Evolutionary conservation across 2,797 vertebrate genomes (phyloP).

Genomic region (Spondyliosoma cantharus): DNA sequence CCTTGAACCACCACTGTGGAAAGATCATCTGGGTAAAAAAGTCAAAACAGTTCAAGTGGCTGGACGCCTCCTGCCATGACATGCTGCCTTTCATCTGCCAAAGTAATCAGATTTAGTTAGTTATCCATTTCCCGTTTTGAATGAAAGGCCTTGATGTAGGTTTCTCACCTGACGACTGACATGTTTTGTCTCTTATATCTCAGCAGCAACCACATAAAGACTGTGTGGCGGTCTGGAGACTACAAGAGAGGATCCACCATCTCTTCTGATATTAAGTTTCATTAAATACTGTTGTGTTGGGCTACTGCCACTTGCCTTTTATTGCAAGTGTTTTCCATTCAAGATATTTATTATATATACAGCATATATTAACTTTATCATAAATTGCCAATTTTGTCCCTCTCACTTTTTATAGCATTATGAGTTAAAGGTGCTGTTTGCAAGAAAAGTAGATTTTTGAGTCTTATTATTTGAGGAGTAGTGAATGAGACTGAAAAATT

Average conservation of each 20-base stretch:
- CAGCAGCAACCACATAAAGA: not conserved
- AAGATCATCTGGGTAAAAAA: rapidly evolving
- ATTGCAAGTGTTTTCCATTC: not conserved
- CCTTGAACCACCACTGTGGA: conserved; percentile 39
- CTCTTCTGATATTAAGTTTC: not conserved
- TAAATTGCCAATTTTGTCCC: no score
- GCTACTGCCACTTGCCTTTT: not conserved
- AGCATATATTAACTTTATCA: no score
- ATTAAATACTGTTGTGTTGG: not conserved
- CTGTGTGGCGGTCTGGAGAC: not conserved
- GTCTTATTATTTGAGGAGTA: no score
- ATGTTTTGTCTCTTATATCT: not conserved
- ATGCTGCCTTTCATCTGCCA: conserved; percentile 41
- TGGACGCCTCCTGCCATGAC: rapidly evolving
- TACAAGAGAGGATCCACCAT: not conserved
- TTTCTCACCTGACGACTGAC: not conserved
- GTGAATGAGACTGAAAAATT: no score
- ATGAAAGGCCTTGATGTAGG: not conserved
- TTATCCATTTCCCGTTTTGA: no score
- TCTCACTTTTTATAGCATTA: no score
- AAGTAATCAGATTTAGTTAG: not conserved
- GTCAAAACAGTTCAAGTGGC: rapidly evolving
- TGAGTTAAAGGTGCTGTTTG: no score
- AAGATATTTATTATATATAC: no score
- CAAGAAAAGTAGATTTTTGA: no score